Conservation (phyloP, 2,797 vertebrate genomes). For the Gadopsis bispinosus region DNA sequence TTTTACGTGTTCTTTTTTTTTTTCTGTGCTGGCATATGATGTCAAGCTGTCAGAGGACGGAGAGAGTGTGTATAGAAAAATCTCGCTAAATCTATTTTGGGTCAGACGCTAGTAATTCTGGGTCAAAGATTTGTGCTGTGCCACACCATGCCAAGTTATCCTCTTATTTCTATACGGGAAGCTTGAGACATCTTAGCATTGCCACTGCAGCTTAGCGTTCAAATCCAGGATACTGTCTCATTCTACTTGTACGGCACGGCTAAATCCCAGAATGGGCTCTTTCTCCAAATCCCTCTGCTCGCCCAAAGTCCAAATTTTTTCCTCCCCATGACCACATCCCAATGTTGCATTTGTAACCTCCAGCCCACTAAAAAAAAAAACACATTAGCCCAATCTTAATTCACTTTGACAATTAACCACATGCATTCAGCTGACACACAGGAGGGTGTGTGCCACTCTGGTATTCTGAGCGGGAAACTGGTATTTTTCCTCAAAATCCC, state of each 20-base stretch:
- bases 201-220: slow-evolving; percentile 64
- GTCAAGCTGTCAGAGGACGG: slow-evolving; percentile 12
- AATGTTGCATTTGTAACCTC: slow-evolving; percentile 54
- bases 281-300: slow-evolving; percentile 55
- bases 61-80: slow-evolving; percentile 32
- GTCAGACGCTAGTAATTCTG: slow-evolving; percentile 66
- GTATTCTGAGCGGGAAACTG: slow-evolving; percentile 61
- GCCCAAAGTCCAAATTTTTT: slow-evolving; percentile 51
- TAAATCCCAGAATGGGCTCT: slow-evolving; percentile 60
- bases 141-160: slow-evolving; percentile 61
- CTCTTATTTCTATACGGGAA: slow-evolving; percentile 66
- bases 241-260: slow-evolving; percentile 57
- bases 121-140: slow-evolving; percentile 63
- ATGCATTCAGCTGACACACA: slow-evolving; percentile 48
- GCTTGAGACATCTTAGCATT: slow-evolving; percentile 62
- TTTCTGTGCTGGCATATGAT: background rate
- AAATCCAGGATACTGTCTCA: slow-evolving; percentile 68
- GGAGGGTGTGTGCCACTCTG: slow-evolving; percentile 55
- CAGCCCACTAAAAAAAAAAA: slow-evolving; percentile 44
- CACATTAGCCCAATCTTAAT: slow-evolving; percentile 69
- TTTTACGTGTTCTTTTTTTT: background rate
- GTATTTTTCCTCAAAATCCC: slow-evolving; percentile 61
- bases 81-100: slow-evolving; percentile 50
- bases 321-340: slow-evolving; percentile 64
- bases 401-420: slow-evolving; percentile 72